Evolutionary conservation across 2,113 vertebrate species (phyloP).

Genomic region (Ageneiosus marmoratus): DNA sequence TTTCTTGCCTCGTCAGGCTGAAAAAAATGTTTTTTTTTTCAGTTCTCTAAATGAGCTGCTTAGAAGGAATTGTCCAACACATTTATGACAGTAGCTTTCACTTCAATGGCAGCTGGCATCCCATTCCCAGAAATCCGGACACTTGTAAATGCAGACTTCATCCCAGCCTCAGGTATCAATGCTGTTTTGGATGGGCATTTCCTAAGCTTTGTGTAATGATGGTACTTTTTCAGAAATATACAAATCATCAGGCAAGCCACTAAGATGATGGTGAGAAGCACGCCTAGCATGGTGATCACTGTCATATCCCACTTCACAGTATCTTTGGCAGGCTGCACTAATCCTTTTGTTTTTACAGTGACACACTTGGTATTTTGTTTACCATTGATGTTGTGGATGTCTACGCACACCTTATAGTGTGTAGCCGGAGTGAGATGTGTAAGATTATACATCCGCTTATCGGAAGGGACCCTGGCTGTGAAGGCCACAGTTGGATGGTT

Average conservation of each 20-base stretch:
- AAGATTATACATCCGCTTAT: slow-evolving; percentile 88
- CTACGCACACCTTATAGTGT: slow-evolving; percentile 91
- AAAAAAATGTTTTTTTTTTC: slow-evolving; percentile 55
- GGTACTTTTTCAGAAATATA: slow-evolving; percentile 78
- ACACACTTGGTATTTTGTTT: slow-evolving; percentile 85
- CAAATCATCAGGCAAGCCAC: slow-evolving; percentile 81
- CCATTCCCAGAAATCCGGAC: slow-evolving; percentile 85
- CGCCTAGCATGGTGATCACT: slow-evolving; percentile 79
- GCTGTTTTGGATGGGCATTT: slow-evolving; percentile 78
- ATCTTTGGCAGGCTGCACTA: slow-evolving; percentile 67
- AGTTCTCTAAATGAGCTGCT: slow-evolving; percentile 45
- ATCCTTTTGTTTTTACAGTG: slow-evolving; percentile 87
- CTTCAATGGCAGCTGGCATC: slow-evolving; percentile 82
- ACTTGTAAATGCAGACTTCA: slow-evolving; percentile 83
- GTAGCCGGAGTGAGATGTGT: slow-evolving; percentile 89
- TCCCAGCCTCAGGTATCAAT: slow-evolving; percentile 73
- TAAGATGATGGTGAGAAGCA: slow-evolving; percentile 80
- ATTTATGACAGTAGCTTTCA: slow-evolving; percentile 92
- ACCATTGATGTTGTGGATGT: slow-evolving; percentile 83
- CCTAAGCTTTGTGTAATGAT: slow-evolving; percentile 71
- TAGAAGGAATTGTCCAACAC: slow-evolving; percentile 82
- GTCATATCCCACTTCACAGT: slow-evolving; percentile 72
- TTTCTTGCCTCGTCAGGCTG: slow-evolving; percentile 51
- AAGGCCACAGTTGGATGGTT: slow-evolving; percentile 77
- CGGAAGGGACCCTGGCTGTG: slow-evolving; percentile 86